Evolutionary conservation across 2,888 invertebrate genomes (phyloP), one percentile per base, ranked within the genome.

Genomic region (Eupithecia inturbata): DNA sequence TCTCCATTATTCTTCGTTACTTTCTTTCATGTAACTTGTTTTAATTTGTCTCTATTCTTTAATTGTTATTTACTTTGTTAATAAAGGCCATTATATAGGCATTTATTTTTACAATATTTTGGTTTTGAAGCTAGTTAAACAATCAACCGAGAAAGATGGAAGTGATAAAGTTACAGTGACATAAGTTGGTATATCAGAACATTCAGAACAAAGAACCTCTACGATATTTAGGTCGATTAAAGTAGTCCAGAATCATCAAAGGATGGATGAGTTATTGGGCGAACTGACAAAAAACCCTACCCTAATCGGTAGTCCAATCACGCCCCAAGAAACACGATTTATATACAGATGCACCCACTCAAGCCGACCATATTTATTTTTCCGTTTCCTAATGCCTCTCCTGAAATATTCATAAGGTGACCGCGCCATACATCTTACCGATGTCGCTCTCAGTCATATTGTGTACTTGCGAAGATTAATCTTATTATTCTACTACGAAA

Each of bases 401-500:
- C 85, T 93, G 93, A 94, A 93, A 94, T 94, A 94, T 94, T 93
- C 93, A 94, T 93, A 88, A 83, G 87, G 87, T 92, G 90, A 87
- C 91, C 92, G 88, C 83, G 83, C 89, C 90, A 92, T 92, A 89
- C 88, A 88, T 93, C 92, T 91, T 89, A 82, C 84, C 87, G 88
- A 89, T 91, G 89, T 89, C 89, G 87, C 84, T 82, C 85, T 87
- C 89, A 89, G 89, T 91, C 89, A 89, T 84, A 87, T 70, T 70
- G n/a, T 66, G 66, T 66, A 66, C 22, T 66, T 66, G 12, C 26
- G 19, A 39, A 66, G 36, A 66, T 66, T 66, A n/a, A 66, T 66
- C 66, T 39, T 66, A 66, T 36, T 66, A 66, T 66, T 39, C 36
- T 64, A 64, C 33, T 64, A 19, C 22, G 16, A 62, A 22, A 64